Percentiles rank a stretch among this genome's conserved stretches.
These are phyloP conservation scores for Lampris megalopsis DNA, from an alignment of 2,113 vertebrate genomes.

Conservation along the genomic window DNA sequence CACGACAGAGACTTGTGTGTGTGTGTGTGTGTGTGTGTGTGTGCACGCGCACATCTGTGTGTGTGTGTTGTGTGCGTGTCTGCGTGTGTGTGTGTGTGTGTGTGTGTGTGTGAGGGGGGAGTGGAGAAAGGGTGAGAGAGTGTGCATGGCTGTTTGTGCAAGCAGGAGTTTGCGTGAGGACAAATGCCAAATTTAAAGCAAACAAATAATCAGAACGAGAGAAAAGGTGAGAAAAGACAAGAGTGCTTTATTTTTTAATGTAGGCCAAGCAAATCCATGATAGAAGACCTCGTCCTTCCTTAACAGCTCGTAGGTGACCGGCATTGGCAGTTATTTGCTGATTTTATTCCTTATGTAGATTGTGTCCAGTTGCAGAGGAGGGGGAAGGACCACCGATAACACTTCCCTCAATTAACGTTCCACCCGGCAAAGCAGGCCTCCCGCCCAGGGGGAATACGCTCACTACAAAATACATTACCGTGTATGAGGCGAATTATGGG, in stretches of 20 bases:
- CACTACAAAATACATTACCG: slow-evolving; percentile 60
- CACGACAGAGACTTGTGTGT: slow-evolving; percentile 6
- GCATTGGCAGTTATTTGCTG: neutral
- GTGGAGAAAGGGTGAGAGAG: too few species aligned
- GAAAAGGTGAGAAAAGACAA: too few species aligned
- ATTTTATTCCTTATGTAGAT: neutral
- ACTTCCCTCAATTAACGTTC: slow-evolving; percentile 65
- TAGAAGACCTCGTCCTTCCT: too few species aligned
- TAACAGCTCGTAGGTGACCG: too few species aligned
- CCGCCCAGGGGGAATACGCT: slow-evolving; percentile 42
- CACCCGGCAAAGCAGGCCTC: slow-evolving; percentile 27
- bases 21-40: slow-evolving; percentile 33
- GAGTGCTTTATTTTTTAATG: too few species aligned
- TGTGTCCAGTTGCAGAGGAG: slow-evolving; percentile 6
- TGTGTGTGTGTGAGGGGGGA: neutral
- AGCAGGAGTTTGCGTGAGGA: too few species aligned
- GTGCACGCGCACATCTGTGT: slow-evolving; percentile 25
- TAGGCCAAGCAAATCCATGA: too few species aligned
- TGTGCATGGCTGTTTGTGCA: too few species aligned
- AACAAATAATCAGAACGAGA: too few species aligned
- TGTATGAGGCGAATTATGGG: too few species aligned
- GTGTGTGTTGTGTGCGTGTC: slow-evolving; percentile 23
- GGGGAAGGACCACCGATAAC: slow-evolving; percentile 25
- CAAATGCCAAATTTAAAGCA: too few species aligned
- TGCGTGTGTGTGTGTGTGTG: slow-evolving; percentile 33